These are phyloP conservation scores for Apocrypta bakeri DNA, from an alignment of 1,140 invertebrate species.

Conservation along the genomic window DNA sequence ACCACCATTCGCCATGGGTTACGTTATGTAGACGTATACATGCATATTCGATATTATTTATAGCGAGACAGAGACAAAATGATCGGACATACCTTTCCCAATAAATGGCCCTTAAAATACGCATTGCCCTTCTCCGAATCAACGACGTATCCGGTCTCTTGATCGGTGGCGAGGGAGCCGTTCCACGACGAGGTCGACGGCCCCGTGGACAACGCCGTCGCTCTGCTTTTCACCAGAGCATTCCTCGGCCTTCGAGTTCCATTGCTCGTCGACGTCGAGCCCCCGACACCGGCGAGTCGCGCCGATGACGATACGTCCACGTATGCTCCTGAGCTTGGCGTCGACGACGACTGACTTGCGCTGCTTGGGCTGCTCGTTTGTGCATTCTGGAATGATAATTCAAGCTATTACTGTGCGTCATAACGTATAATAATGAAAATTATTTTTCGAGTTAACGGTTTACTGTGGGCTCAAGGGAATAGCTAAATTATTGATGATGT, in stretches of 20 bases:
- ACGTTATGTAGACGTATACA: too few relatives aligned
- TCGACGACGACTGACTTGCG: slow-evolving; percentile 36
- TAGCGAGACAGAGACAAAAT: background rate
- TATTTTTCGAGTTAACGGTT: too few relatives aligned
- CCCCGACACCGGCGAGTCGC: background rate
- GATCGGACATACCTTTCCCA: slow-evolving; percentile 74
- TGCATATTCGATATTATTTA: background rate
- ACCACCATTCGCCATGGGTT: too few relatives aligned
- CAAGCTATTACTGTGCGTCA: too few relatives aligned
- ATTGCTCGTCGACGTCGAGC: slow-evolving; percentile 21
- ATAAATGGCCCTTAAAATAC: slow-evolving; percentile 75
- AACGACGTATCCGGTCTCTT: slow-evolving; percentile 74
- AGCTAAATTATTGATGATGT: too few relatives aligned
- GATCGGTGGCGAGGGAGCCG: slow-evolving; percentile 56
- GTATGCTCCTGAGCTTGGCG: slow-evolving; percentile 39
- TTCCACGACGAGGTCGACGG: slow-evolving; percentile 54
- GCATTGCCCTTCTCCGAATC: slow-evolving; percentile 74
- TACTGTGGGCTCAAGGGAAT: too few relatives aligned
- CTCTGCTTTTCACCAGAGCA: background rate
- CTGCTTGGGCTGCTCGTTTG: background rate
- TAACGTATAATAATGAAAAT: too few relatives aligned
- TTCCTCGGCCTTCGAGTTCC: background rate
- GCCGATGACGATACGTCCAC: slow-evolving; percentile 35
- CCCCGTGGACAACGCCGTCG: background rate
- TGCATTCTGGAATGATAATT: background rate